Conservation (phyloP, 2,888 invertebrate genomes). For the Trichopoda pennipes region DNA sequence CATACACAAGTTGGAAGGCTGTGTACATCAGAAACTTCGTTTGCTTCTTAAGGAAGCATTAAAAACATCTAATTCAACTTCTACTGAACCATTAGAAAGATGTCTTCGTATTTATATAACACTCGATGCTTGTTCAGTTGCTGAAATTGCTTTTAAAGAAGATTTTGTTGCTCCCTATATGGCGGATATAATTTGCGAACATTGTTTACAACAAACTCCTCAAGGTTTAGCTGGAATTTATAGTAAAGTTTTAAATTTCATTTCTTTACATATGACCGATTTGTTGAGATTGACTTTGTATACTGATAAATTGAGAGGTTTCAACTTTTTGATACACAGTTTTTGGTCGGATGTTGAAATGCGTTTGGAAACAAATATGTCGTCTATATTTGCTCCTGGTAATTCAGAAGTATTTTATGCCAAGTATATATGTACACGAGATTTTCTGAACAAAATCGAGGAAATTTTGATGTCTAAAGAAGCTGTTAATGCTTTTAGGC, state of each 20-base stretch:
- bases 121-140: slow-evolving; percentile 82
- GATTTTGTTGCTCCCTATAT: slow-evolving; percentile 78
- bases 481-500: slow-evolving; percentile 83
- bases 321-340: slow-evolving; percentile 91
- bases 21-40: slow-evolving; percentile 76
- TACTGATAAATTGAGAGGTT: slow-evolving; percentile 83
- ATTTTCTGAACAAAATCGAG: slow-evolving; percentile 88
- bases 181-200: slow-evolving; percentile 85
- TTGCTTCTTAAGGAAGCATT: slow-evolving; percentile 79
- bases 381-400: slow-evolving; percentile 94
- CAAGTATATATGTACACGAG: slow-evolving; percentile 89
- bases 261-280: slow-evolving; percentile 86
- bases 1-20: slow-evolving; percentile 73
- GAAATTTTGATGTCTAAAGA: slow-evolving; percentile 83
- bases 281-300: slow-evolving; percentile 82
- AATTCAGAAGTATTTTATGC: slow-evolving; percentile 93
- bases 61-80: slow-evolving; percentile 71
- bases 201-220: slow-evolving; percentile 77
- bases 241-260: slow-evolving; percentile 86
- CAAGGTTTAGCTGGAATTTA: slow-evolving; percentile 84
- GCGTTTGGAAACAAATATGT: slow-evolving; percentile 89
- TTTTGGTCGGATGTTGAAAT: slow-evolving; percentile 93
- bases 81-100: slow-evolving; percentile 81
- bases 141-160: slow-evolving; percentile 86
- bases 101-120: slow-evolving; percentile 79